Evolutionary conservation across 2,113 vertebrate genomes (phyloP).

Genomic region (Gavia stellata): DNA sequence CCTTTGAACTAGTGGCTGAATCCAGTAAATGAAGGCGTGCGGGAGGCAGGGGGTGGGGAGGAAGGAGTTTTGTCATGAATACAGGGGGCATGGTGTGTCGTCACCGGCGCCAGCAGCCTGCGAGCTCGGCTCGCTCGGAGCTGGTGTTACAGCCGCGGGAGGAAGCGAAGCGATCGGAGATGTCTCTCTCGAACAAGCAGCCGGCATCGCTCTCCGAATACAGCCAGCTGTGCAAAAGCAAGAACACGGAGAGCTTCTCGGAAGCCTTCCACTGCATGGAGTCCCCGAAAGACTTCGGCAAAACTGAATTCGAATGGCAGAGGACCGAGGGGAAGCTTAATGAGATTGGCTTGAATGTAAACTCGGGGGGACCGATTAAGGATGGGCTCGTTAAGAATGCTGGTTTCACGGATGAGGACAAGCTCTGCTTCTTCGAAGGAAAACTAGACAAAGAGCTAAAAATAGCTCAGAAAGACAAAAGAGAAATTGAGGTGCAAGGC

Average conservation of each 20-base stretch:
- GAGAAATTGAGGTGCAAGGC: constrained; percentile 61
- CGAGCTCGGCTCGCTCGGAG: constrained; percentile 67
- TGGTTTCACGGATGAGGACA: constrained; percentile 89
- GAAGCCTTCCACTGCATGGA: constrained; percentile 58
- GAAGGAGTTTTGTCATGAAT: constrained; percentile 28
- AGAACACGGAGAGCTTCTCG: constrained; percentile 58
- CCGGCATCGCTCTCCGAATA: constrained; percentile 75
- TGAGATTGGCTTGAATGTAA: constrained; percentile 74
- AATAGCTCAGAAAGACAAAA: constrained; percentile 68
- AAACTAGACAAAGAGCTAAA: constrained; percentile 78
- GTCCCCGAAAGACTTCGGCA: constrained; percentile 65
- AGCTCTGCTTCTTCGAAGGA: constrained; percentile 87
- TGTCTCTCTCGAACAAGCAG: constrained; percentile 86
- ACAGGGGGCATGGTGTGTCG: constrained; percentile 67
- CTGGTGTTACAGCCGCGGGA: constrained; percentile 52
- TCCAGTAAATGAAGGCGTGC: constrained; percentile 51
- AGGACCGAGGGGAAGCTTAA: constrained; percentile 77
- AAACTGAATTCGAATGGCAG: constrained; percentile 86
- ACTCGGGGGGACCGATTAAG: constrained; percentile 68
- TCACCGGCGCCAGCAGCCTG: constrained; percentile 63
- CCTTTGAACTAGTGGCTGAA: neutral
- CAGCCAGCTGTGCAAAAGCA: constrained; percentile 79
- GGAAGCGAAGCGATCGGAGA: constrained; percentile 35
- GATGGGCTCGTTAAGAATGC: constrained; percentile 69
- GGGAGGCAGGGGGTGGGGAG: constrained; percentile 42